Percentiles rank a stretch among this genome's conserved stretches.
Evolutionary conservation across 1,140 invertebrate species (phyloP).

Genomic region (Medauroidea extradentata): DNA sequence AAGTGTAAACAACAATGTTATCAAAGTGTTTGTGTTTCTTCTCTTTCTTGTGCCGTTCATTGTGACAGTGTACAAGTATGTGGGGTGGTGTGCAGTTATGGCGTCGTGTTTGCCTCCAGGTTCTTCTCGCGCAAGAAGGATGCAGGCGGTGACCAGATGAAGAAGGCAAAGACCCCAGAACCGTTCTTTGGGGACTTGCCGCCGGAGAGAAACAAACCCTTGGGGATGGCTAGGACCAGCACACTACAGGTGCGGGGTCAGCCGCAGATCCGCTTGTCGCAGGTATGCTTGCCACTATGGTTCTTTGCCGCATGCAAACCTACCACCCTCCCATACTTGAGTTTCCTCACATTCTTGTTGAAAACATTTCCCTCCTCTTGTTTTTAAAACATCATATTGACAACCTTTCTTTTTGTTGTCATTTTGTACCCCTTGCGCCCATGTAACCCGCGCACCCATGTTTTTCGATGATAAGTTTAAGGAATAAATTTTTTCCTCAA

Average conservation of each 20-base stretch:
- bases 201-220: conserved; percentile 35
- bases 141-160: conserved; percentile 54
- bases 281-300: conserved; percentile 39
- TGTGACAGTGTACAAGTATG: no score
- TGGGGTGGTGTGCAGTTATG: no score
- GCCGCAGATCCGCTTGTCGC: conserved; percentile 53
- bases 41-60: no score
- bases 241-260: conserved; percentile 34
- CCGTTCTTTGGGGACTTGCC: conserved; percentile 50
- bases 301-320: neutral
- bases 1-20: no score
- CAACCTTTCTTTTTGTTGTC: no score
- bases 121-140: conserved; percentile 76
- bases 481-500: no score
- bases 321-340: neutral
- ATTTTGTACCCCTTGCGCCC: no score
- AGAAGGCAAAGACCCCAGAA: conserved; percentile 70
- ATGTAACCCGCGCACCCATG: no score
- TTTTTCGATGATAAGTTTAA: no score
- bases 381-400: no score
- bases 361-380: neutral
- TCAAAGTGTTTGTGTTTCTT: no score
- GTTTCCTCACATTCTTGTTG: neutral
- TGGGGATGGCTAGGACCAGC: neutral
- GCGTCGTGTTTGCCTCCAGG: no score